Conservation (phyloP, 2,113 vertebrate species). For the Chionodraco myersi region DNA sequence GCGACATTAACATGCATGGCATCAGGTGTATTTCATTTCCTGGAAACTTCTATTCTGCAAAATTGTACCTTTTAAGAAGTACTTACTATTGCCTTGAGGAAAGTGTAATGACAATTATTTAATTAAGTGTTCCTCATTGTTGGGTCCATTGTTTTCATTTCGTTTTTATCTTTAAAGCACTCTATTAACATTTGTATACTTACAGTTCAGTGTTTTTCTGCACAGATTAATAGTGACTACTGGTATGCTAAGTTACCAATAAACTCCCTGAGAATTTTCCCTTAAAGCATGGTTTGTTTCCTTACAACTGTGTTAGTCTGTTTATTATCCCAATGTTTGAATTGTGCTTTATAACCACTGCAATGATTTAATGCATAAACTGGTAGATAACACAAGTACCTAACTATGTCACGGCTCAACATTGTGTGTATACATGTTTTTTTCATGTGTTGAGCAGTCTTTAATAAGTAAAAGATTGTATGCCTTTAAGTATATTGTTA, state of each 20-base stretch:
- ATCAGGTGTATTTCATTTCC: conserved; percentile 41
- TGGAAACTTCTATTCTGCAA: conserved; percentile 46
- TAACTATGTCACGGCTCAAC: not conserved
- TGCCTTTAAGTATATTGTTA: not conserved
- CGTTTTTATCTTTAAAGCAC: conserved; percentile 24
- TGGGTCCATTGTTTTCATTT: conserved; percentile 33
- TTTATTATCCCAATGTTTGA: conserved; percentile 14
- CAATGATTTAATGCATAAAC: not conserved
- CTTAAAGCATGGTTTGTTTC: conserved; percentile 20
- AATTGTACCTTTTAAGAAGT: conserved; percentile 18
- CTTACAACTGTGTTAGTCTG: not conserved
- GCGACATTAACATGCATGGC: conserved; percentile 61
- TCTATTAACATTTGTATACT: conserved; percentile 16
- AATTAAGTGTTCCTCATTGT: not conserved
- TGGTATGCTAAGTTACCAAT: conserved; percentile 63
- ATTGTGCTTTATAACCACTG: not conserved
- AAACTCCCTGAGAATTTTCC: conserved; percentile 50
- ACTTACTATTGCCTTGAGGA: conserved; percentile 6
- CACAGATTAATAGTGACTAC: conserved; percentile 24
- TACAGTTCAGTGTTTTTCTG: conserved; percentile 19
- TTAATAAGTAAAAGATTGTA: too few species aligned
- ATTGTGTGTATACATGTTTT: not conserved
- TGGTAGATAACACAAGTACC: not conserved
- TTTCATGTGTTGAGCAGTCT: too few species aligned
- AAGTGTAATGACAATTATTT: conserved; percentile 5